phyloP scores from a whole-genome alignment of 2,113 vertebrate genomes.

The Labeo catla region DNA sequence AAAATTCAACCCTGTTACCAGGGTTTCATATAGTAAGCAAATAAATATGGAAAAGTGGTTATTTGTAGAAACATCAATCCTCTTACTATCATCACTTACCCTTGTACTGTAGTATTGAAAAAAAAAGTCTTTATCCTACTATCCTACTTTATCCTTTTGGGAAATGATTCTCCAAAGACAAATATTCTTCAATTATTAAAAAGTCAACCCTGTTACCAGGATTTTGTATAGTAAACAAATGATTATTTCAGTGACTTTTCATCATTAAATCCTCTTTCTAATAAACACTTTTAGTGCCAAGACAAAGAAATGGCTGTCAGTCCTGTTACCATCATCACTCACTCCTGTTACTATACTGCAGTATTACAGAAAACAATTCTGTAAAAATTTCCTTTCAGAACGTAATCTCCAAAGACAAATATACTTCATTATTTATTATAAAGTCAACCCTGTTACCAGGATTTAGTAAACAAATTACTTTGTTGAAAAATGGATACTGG shows the following conservation, averaged over 20 bases:
- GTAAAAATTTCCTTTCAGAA: background rate
- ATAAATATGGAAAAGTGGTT: no score
- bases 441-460: background rate
- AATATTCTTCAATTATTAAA: background rate
- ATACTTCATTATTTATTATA: background rate
- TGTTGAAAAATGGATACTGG: background rate
- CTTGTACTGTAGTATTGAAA: background rate
- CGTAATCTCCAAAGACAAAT: background rate
- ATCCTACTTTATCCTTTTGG: background rate
- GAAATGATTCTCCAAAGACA: background rate
- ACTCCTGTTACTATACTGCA: background rate
- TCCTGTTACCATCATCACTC: background rate
- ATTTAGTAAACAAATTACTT: background rate
- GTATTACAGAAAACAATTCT: background rate
- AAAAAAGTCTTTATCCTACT: no score
- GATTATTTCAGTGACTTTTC: no score
- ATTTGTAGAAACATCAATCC: background rate
- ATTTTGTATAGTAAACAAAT: background rate
- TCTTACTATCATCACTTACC: background rate
- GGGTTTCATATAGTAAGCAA: background rate
- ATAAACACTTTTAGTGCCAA: background rate
- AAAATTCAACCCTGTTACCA: background rate
- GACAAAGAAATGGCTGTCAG: background rate
- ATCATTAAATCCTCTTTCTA: no score
- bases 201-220: background rate